Evolutionary conservation across 2,797 vertebrate species (phyloP), one percentile per base, ranked within the genome.

Genomic region (Alauda arvensis): DNA sequence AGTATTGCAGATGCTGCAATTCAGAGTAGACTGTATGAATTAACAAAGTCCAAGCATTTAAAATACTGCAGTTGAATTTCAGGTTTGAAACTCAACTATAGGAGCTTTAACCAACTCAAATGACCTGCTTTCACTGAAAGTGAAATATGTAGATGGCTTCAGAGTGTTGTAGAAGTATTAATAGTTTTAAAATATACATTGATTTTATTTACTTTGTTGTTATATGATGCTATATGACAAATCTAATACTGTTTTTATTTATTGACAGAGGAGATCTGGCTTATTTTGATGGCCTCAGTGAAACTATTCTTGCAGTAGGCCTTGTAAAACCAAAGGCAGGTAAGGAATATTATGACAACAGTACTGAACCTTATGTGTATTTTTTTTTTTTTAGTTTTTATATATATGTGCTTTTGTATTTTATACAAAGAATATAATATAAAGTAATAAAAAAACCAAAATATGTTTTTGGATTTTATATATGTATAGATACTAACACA

Each of bases 211-310:
- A 33, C 21, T 67, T 77, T 75, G 12, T 62, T 37, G 28, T 5
- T 59, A 43, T 49, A 46, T 29, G 39, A 42, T 68, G n/a, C 10
- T 83, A 7, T 0, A 0, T 83, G 28, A 61, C 24, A 60, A 70
- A 12, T 43, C 48, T 87, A 24, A 72, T 69, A 18, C 17, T 83
- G 3, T 66, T 7, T 90, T 90, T 55, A 26, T 40, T 56, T 89
- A 2, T 62, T 96, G 87, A 51, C 96, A 99, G 99, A 63, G 98
- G 98, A 68, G 98, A 99, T 76, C 98, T 99, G 87, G 98, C 97
- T 68, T 99, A 99, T 94, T 99, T 99, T 95, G 99, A 99, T 95
- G 99, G 99, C 17, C 98, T 99, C 60, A 99, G 98, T 97, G 99
- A 99, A 97, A 99, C 99, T 10, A 99, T 99, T 91, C 97, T 99